phyloP scores from a whole-genome alignment of 2,797 vertebrate genomes.

The Orestias chungarensis region DNA sequence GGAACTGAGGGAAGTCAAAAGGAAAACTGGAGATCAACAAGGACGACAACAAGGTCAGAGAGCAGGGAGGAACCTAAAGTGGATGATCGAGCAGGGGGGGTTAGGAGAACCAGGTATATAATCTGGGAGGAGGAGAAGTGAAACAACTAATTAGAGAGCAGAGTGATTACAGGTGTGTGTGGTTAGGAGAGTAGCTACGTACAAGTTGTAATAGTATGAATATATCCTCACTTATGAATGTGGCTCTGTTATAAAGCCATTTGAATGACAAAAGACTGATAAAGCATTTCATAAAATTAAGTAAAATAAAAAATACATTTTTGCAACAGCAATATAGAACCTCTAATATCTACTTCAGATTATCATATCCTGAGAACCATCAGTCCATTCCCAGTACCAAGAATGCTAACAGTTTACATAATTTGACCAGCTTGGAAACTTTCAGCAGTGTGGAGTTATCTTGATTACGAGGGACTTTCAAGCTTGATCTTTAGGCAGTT shows the following conservation, averaged over 20 bases:
- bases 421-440: background rate
- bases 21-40: too few species aligned
- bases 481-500: background rate
- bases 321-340: background rate
- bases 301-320: background rate
- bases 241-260: background rate
- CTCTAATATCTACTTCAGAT: background rate
- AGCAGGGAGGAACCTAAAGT: too few species aligned
- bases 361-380: background rate
- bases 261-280: background rate
- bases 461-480: background rate
- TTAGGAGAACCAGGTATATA: too few species aligned
- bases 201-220: too few species aligned
- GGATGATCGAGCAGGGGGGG: too few species aligned
- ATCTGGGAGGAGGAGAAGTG: too few species aligned
- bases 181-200: too few species aligned
- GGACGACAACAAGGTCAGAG: too few species aligned
- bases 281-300: background rate
- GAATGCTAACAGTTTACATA: background rate
- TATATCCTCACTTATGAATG: too few species aligned
- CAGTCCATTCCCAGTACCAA: background rate
- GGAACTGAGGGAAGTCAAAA: too few species aligned
- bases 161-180: too few species aligned
- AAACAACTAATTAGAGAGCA: too few species aligned
- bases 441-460: background rate